Evolutionary conservation across 2,888 invertebrate species (phyloP), one percentile per base, ranked within the genome.

Genomic region (Eilema depressum): DNA sequence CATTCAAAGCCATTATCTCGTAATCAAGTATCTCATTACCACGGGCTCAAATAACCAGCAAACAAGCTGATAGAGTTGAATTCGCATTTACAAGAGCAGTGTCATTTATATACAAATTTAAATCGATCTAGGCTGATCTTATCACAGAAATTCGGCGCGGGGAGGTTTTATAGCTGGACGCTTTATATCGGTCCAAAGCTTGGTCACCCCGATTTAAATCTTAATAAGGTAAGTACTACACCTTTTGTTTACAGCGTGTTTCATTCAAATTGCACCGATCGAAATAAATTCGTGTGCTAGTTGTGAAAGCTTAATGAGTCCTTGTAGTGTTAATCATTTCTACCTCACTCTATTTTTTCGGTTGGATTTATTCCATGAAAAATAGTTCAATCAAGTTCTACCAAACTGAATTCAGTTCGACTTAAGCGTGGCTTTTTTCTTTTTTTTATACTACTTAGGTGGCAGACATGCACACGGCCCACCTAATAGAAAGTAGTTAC

Each of bases 101-200:
- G 3, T 33, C 62, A 62, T 20, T 62, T 62, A 33, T 62, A 62
- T 10, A 33, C 53, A 53, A 53, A 53, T 53, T 53, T 53, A 53
- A 53, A n/a, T 53, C n/a, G 53, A n/a, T 53, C 53, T 53, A 53
- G n/a, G 53, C 53, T n/a, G 20, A 53, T n/a, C 53, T 53, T 53
- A 53, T 53, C n/a, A 17, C 53, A n/a, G 53, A 53, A 8, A n/a
- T 53, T 53, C 53, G n/a, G 53, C 1, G n/a, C 53, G n/a, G 53
- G 2, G 53, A 53, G 10, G 20, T 53, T 53, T 53, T 53, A 53
- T 53, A n/a, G 53, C 53, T n/a, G 53, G n/a, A 47, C n/a, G 53
- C n/a, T 53, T 53, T 53, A 53, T 53, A 53, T 53, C n/a, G 53
- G n/a, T n/a, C n/a, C 53, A n/a, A 53, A 53, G 53, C 47, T 47